phyloP scores from a whole-genome alignment of 2,113 vertebrate genomes.

The Platichthys stellatus region DNA sequence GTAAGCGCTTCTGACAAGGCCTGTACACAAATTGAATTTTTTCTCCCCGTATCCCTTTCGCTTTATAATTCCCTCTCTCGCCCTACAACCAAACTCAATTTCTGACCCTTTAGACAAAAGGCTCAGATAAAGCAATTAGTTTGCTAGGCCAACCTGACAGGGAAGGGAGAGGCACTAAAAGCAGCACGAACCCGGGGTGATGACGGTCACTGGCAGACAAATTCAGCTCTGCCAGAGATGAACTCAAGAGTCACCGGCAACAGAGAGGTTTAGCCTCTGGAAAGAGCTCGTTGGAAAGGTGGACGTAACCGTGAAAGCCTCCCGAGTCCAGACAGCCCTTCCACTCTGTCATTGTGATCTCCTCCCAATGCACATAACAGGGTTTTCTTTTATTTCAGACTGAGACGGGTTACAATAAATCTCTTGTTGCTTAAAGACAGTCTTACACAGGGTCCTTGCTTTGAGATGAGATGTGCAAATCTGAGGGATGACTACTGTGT shows the following conservation, averaged over 20 bases:
- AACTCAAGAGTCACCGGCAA: constrained; percentile 36
- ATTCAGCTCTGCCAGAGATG: constrained; percentile 38
- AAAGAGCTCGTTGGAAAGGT: constrained; percentile 22
- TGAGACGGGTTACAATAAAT: constrained; percentile 16
- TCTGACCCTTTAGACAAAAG: constrained; percentile 77
- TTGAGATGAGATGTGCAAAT: constrained; percentile 29
- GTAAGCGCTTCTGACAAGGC: constrained; percentile 77
- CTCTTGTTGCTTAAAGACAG: constrained; percentile 21
- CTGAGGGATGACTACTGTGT: not conserved
- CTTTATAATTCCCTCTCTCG: constrained; percentile 71
- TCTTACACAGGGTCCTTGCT: constrained; percentile 10
- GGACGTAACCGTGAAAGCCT: constrained; percentile 30
- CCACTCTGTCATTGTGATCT: constrained; percentile 24
- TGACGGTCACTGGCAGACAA: constrained; percentile 55
- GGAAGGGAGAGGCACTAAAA: constrained; percentile 53
- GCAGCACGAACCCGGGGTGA: constrained; percentile 55
- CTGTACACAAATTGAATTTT: constrained; percentile 76
- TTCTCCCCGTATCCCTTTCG: constrained; percentile 71
- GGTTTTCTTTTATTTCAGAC: constrained; percentile 33
- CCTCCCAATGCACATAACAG: not conserved
- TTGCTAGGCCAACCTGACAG: constrained; percentile 52
- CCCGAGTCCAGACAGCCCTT: constrained; percentile 36
- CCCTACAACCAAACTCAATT: constrained; percentile 73
- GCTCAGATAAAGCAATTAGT: constrained; percentile 79
- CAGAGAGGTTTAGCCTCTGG: constrained; percentile 40